These are phyloP conservation scores for Phalacrocorax pelagicus DNA, from an alignment of 2,113 vertebrate genomes.

Conservation along the genomic window DNA sequence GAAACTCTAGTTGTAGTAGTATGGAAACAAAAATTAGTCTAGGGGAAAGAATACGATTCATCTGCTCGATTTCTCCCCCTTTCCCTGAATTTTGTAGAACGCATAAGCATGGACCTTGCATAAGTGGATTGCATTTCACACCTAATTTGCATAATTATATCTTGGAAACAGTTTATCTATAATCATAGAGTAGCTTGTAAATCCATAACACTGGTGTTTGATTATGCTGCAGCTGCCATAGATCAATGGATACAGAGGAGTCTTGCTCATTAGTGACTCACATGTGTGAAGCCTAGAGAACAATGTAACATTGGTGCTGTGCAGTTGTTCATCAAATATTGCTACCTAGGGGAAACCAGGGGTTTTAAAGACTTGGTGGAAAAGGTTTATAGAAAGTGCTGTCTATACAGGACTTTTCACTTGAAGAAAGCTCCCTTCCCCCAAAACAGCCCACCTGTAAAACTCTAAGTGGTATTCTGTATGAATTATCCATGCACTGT, in stretches of 20 bases:
- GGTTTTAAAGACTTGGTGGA: not conserved
- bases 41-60: not conserved
- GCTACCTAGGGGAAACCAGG: not conserved
- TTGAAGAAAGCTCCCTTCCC: not conserved
- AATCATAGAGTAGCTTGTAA: slow-evolving; percentile 34
- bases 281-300: not conserved
- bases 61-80: not conserved
- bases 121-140: slow-evolving; percentile 1
- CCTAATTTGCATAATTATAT: slow-evolving; percentile 42
- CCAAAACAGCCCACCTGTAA: not conserved
- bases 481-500: not conserved
- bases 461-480: not conserved
- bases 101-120: not conserved
- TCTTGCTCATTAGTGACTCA: not conserved
- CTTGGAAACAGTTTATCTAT: slow-evolving; percentile 49
- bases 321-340: not conserved
- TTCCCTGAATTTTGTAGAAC: not conserved
- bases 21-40: not conserved
- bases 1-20: not conserved
- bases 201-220: slow-evolving; percentile 15
- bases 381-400: not conserved
- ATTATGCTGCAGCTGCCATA: slow-evolving; percentile 41
- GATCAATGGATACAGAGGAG: slow-evolving; percentile 33
- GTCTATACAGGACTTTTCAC: not conserved
- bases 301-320: not conserved